phyloP scores from a whole-genome alignment of 1,140 invertebrate species.

The Homalodisca vitripennis region DNA sequence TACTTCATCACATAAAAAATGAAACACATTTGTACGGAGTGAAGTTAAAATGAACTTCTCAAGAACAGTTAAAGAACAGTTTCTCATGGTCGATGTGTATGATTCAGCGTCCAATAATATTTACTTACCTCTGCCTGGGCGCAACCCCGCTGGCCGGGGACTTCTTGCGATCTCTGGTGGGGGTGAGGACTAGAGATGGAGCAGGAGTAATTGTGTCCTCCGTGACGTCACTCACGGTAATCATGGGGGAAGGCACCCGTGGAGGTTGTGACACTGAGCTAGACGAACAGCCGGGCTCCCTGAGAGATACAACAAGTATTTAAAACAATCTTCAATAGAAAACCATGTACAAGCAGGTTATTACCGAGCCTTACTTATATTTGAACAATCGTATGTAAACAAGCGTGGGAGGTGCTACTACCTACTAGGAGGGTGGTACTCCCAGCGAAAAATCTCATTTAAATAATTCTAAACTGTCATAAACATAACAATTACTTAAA shows the following conservation, averaged over 20 bases:
- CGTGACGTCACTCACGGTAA: not conserved
- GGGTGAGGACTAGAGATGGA: not conserved
- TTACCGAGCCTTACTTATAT: not conserved
- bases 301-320: too few relatives aligned
- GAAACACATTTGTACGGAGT: too few relatives aligned
- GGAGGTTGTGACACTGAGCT: not conserved
- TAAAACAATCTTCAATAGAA: not conserved
- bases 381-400: not conserved
- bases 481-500: too few relatives aligned
- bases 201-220: not conserved
- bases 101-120: not conserved
- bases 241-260: slow-evolving; percentile 8
- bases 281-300: not conserved
- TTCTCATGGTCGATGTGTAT: too few relatives aligned
- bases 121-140: slow-evolving; percentile 2
- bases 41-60: too few relatives aligned
- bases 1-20: too few relatives aligned
- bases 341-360: not conserved
- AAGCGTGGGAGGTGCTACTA: not conserved
- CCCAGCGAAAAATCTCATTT: not conserved
- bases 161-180: slow-evolving; percentile 16
- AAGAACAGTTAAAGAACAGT: too few relatives aligned
- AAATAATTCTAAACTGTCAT: too few relatives aligned
- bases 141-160: not conserved
- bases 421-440: not conserved